Conservation (phyloP, 2,113 vertebrate species). For the Rallus limicola region DNA sequence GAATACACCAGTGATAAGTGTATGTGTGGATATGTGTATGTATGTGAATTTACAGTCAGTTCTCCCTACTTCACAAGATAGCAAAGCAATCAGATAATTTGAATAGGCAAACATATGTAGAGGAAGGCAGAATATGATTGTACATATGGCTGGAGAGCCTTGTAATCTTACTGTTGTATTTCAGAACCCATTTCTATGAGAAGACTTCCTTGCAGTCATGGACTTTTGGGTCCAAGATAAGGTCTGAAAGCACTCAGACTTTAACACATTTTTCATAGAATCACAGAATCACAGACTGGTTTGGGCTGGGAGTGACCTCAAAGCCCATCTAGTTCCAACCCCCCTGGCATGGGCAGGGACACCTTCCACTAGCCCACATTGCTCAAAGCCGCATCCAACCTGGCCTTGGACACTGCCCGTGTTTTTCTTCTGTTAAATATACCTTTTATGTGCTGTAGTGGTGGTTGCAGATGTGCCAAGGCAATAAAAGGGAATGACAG, state of each 20-base stretch:
- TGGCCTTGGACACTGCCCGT: no score
- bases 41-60: not conserved
- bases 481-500: not conserved
- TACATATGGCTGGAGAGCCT: not conserved
- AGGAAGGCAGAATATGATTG: not conserved
- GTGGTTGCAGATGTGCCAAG: not conserved
- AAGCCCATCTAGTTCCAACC: no score
- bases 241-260: not conserved
- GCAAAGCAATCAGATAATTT: not conserved
- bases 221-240: not conserved
- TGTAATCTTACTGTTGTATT: not conserved
- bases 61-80: not conserved
- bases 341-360: no score
- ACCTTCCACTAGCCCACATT: no score
- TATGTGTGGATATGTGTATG: not conserved
- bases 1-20: not conserved
- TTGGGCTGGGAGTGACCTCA: no score
- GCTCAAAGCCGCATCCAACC: no score
- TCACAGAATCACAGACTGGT: no score
- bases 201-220: not conserved
- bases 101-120: not conserved
- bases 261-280: not conserved
- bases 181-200: not conserved
- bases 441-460: not conserved
- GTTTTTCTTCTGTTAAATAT: not conserved